Evolutionary conservation across 2,797 vertebrate species (phyloP).

Genomic region (Psittacula echo): DNA sequence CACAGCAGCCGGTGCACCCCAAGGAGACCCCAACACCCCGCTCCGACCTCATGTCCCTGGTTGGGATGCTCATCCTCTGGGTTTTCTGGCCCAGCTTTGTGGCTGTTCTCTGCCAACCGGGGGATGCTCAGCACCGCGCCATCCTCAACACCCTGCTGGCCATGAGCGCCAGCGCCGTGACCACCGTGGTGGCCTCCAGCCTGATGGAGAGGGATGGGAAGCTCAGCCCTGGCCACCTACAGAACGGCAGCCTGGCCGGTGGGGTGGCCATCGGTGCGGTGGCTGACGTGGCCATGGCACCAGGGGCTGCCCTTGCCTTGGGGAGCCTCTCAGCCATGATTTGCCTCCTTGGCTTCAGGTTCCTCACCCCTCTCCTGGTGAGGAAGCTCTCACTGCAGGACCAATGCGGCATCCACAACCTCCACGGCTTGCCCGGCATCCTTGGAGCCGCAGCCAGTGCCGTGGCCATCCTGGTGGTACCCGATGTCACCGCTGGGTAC

Average conservation of each 20-base stretch:
- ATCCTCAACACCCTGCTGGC: conserved; percentile 88
- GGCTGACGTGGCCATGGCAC: conserved; percentile 84
- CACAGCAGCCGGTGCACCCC: conserved; percentile 62
- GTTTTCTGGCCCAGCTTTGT: conserved; percentile 92
- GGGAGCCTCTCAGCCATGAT: conserved; percentile 79
- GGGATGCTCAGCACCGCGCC: conserved; percentile 84
- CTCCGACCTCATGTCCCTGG: conserved; percentile 82
- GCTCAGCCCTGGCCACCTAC: conserved; percentile 83
- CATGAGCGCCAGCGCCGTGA: conserved; percentile 81
- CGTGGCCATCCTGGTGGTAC: conserved; percentile 73
- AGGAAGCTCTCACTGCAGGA: conserved; percentile 78
- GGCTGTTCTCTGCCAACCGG: conserved; percentile 79
- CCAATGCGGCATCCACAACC: conserved; percentile 88
- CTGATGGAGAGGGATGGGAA: conserved; percentile 82
- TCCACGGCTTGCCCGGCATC: conserved; percentile 85
- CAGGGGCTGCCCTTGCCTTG: conserved; percentile 78
- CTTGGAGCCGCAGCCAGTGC: conserved; percentile 81
- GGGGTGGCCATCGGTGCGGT: conserved; percentile 84
- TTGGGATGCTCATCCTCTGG: conserved; percentile 88
- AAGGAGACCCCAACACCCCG: conserved; percentile 80
- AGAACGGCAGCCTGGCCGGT: conserved; percentile 87
- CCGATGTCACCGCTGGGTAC: conserved; percentile 70
- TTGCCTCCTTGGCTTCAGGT: conserved; percentile 86
- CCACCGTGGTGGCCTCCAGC: conserved; percentile 82
- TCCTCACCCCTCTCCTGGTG: conserved; percentile 81